Evolutionary conservation across 2,113 vertebrate species (phyloP), one percentile per base, ranked within the genome.

Genomic region (Serranochromis macrocephalus): DNA sequence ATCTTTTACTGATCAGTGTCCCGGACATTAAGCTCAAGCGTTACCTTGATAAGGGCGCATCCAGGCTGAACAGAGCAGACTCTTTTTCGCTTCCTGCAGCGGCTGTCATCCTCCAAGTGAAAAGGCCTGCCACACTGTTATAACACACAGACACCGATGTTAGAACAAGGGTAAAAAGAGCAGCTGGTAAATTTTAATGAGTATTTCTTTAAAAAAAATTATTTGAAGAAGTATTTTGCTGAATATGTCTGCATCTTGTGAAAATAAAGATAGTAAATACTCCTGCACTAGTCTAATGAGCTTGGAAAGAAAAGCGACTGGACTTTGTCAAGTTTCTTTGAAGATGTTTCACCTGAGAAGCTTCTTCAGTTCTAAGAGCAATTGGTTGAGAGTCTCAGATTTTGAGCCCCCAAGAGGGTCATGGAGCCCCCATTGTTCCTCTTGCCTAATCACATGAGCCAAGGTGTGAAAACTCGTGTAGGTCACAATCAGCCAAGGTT

Each of bases 281-380:
- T 61, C 57, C 26, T 61, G 14, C 26, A 33, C 57, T 61, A 33
- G 29, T 61, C 29, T 19, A 10, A 61, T 31, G 57, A 7, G 57
- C 57, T 61, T 33, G 57, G 3, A 33, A 61, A 33, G 16, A 61
- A 61, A 61, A 33, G 57, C 2, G 2, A 31, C 0, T 61, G 57
- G 0, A 61, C 57, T 58, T 58, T 0, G 1, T 58, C 14, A 58
- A 17, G 55, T 58, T 9, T 58, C 7, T 53, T 53, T 51, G 49
- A 53, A 11, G n/a, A 54, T 1, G n/a, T 57, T 0, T 31, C 55
- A 58, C 26, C 14, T 0, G 0, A 31, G 57, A 9, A 58, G 57
- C 8, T 58, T 58, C 57, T 58, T 17, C 14, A 58, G 0, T 58
- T 58, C 55, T 58, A 1, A 31, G 57, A 58, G 5, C 26, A 17